Percentiles rank a stretch among this genome's conserved stretches.
phyloP scores from a whole-genome alignment of 92 coral and sea anemone genomes.

The Epizoanthus ramosus region DNA sequence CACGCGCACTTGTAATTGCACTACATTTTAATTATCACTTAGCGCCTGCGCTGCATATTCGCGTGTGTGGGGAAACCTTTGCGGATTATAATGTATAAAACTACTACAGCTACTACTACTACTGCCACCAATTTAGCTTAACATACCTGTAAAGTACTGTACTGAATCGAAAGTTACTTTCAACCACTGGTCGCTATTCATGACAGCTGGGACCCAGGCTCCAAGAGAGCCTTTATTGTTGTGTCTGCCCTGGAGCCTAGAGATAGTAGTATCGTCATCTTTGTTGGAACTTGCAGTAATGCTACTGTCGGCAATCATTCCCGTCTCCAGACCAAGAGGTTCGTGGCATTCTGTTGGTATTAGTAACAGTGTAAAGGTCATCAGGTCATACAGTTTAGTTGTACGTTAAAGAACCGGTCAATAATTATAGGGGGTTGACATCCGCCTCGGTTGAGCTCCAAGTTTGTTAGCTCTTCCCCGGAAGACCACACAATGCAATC shows the following conservation, averaged over 20 bases:
- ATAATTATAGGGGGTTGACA: no score
- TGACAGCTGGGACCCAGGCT: conserved; percentile 30
- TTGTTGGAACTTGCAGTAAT: conserved; percentile 12
- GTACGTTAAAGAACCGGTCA: no score
- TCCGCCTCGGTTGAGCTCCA: no score
- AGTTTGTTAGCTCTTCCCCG: no score
- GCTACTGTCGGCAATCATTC: background rate
- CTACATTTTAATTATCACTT: no score
- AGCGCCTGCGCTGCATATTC: no score
- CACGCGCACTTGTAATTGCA: no score
- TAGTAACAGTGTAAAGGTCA: background rate
- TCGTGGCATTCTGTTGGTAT: conserved; percentile 12
- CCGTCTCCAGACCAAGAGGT: conserved; percentile 20
- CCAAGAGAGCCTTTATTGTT: conserved; percentile 21
- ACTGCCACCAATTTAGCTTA: no score
- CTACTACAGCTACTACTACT: no score
- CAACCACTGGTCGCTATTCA: conserved; percentile 21
- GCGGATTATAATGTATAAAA: no score
- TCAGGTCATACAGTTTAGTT: background rate
- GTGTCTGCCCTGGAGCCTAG: conserved; percentile 28
- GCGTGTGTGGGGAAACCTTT: no score
- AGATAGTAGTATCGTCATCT: background rate
- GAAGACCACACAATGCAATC: no score
- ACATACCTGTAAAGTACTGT: conserved; percentile 5
- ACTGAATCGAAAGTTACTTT: conserved; percentile 14